Conservation (phyloP, 2,888 invertebrate genomes). For the Trissoscelio sp. region DNA sequence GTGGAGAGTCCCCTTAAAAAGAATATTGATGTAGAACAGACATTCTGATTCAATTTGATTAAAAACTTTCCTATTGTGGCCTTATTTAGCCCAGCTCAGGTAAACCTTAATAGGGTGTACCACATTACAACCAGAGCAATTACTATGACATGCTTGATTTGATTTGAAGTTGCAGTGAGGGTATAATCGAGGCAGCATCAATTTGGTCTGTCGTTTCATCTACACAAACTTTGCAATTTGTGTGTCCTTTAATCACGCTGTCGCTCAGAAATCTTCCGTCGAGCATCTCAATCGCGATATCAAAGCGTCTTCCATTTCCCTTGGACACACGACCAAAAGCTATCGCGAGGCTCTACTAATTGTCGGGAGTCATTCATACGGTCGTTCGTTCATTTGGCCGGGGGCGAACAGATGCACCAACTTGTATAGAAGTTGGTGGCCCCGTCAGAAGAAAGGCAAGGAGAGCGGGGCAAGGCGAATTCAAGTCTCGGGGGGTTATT, state of each 20-base stretch:
- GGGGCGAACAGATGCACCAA: conserved; percentile 78
- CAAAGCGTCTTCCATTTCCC: conserved; percentile 67
- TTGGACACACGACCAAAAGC: conserved; percentile 65
- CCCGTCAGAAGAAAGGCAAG: conserved; percentile 42
- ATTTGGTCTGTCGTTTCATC: conserved; percentile 28
- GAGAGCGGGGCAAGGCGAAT: conserved; percentile 30
- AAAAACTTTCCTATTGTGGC: too few species aligned
- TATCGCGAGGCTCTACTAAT: conserved; percentile 71
- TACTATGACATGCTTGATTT: too few species aligned
- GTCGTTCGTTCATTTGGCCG: conserved; percentile 73
- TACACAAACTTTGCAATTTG: conserved; percentile 65
- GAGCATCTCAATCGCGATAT: conserved; percentile 66
- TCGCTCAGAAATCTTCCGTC: conserved; percentile 61
- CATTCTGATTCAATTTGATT: too few species aligned
- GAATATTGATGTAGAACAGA: too few species aligned
- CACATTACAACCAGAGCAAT: too few species aligned
- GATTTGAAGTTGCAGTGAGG: too few species aligned
- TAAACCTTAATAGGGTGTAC: too few species aligned
- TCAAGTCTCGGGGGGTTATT: conserved; percentile 81
- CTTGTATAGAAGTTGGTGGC: conserved; percentile 71
- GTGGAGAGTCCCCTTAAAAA: too few species aligned
- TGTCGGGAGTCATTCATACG: conserved; percentile 78
- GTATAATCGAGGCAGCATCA: conserved; percentile 27
- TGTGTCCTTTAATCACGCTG: conserved; percentile 69
- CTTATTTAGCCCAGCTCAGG: too few species aligned